phyloP scores from a whole-genome alignment of 2,888 invertebrate species.

The Tridacna gigas region DNA sequence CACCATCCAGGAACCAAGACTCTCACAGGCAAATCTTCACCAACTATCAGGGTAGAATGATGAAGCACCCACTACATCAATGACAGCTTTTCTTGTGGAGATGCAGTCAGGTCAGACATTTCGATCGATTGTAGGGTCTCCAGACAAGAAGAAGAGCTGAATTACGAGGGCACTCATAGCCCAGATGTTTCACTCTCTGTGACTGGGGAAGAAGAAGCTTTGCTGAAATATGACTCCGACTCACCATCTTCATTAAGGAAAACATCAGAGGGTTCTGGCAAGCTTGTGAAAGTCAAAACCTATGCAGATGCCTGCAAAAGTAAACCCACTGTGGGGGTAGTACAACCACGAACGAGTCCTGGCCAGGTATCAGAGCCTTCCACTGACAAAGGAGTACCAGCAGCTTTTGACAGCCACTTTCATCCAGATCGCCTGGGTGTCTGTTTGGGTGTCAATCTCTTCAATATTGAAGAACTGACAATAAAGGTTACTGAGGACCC shows the following conservation, averaged over 20 bases:
- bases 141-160: background rate
- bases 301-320: no score
- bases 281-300: background rate
- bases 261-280: background rate
- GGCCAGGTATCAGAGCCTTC: background rate
- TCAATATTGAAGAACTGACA: no score
- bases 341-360: background rate
- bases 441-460: no score
- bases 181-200: background rate
- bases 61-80: background rate
- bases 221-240: background rate
- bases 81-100: background rate
- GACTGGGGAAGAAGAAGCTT: background rate
- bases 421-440: no score
- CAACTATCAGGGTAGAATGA: background rate
- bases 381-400: background rate
- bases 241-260: constrained; percentile 5
- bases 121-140: background rate
- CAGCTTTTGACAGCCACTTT: constrained; percentile 10
- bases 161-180: constrained; percentile 9
- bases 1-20: no score
- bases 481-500: background rate
- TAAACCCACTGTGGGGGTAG: no score
- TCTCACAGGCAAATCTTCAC: background rate
- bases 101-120: background rate